These are phyloP conservation scores for Notothenia rossii DNA, from an alignment of 2,113 vertebrate genomes.

Conservation along the genomic window DNA sequence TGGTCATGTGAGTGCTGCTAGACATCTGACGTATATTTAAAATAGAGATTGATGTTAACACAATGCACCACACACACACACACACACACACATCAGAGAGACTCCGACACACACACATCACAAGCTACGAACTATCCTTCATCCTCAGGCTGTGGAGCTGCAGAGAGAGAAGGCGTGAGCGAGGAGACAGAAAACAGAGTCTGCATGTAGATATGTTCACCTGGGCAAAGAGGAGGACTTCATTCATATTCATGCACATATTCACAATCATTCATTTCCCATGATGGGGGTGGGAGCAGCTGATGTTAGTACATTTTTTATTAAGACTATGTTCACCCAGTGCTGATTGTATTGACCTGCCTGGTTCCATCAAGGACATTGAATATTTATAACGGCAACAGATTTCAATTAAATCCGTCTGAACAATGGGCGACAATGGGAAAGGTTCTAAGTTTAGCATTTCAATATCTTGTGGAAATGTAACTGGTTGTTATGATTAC, in stretches of 20 bases:
- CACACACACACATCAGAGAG: not conserved
- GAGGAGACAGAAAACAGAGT: constrained; percentile 5
- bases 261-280: constrained; percentile 18
- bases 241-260: constrained; percentile 32
- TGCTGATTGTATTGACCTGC: constrained; percentile 29
- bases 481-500: constrained; percentile 9
- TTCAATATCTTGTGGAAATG: not conserved
- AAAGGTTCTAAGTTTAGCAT: not conserved
- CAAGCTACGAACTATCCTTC: constrained; percentile 29
- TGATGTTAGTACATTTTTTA: constrained; percentile 10
- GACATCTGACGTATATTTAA: constrained; percentile 16
- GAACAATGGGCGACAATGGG: not conserved
- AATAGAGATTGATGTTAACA: constrained; percentile 39
- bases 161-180: constrained; percentile 1
- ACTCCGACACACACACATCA: not conserved
- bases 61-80: not conserved
- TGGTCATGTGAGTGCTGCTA: not conserved
- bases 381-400: constrained; percentile 14
- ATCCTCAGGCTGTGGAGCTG: constrained; percentile 33
- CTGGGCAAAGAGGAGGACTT: constrained; percentile 1
- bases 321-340: constrained; percentile 17
- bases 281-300: not conserved
- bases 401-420: constrained; percentile 7
- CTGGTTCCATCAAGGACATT: not conserved
- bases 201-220: not conserved